Evolutionary conservation across 2,888 invertebrate genomes (phyloP).

Genomic region (Unio delphinus): DNA sequence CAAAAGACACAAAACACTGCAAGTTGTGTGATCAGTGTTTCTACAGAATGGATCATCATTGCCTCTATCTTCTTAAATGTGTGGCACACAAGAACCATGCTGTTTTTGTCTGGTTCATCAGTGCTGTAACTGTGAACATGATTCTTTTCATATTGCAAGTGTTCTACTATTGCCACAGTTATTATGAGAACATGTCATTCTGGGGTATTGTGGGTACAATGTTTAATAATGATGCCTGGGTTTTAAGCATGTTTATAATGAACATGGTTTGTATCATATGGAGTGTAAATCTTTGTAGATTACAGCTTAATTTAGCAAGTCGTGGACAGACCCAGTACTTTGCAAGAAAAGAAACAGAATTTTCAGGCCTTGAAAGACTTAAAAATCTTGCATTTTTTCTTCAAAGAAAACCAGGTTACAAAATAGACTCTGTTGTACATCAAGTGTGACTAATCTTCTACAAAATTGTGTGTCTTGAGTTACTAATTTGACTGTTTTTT

Average conservation of each 20-base stretch:
- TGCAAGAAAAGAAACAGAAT: constrained; percentile 26
- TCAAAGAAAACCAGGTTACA: constrained; percentile 28
- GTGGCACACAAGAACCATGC: constrained; percentile 65
- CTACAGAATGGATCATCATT: constrained; percentile 69
- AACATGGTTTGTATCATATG: constrained; percentile 60
- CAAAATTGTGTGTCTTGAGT: too few species aligned
- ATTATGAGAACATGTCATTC: constrained; percentile 20
- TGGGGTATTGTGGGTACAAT: constrained; percentile 32
- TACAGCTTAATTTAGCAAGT: constrained; percentile 57
- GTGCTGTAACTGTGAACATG: constrained; percentile 48
- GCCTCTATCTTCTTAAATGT: constrained; percentile 68
- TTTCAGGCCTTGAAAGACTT: constrained; percentile 49
- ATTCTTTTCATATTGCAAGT: constrained; percentile 45
- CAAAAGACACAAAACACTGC: constrained; percentile 63
- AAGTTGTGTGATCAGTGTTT: constrained; percentile 66
- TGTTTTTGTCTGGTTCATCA: constrained; percentile 63
- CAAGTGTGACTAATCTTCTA: too few species aligned
- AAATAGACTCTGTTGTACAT: too few species aligned
- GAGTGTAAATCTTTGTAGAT: constrained; percentile 53
- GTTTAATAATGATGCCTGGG: constrained; percentile 54
- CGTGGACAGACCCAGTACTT: constrained; percentile 60
- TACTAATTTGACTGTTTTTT: too few species aligned
- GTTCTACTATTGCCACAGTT: constrained; percentile 22
- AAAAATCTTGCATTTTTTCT: constrained; percentile 62
- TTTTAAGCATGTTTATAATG: constrained; percentile 52